A percentile compares a stretch with the other conserved stretches of the same genome.
phyloP scores from a whole-genome alignment of 2,797 vertebrate genomes.

The Malurus splendens region DNA sequence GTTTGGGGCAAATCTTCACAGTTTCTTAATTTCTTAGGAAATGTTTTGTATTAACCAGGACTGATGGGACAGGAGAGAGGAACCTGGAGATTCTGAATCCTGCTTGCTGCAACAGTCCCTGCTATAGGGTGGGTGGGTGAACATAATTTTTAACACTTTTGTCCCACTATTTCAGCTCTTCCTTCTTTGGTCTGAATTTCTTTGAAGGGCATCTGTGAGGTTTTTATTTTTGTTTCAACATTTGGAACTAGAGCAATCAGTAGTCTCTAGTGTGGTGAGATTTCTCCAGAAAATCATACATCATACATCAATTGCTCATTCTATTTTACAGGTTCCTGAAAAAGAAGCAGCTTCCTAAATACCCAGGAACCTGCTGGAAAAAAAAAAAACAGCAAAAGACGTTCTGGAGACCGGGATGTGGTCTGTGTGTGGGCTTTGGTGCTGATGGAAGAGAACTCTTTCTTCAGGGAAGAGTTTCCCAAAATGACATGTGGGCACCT shows the following conservation, averaged over 20 bases:
- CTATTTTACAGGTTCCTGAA: not conserved
- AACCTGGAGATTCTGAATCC: not conserved
- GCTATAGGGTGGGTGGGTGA: not conserved
- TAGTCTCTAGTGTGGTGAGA: not conserved
- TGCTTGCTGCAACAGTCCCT: not conserved
- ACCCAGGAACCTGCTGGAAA: not conserved
- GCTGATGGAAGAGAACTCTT: not conserved
- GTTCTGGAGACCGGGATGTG: not conserved
- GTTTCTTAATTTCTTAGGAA: not conserved
- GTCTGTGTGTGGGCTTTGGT: not conserved
- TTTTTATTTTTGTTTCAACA: not conserved
- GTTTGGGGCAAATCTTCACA: not conserved
- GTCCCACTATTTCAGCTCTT: not conserved
- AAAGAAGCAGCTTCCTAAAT: not conserved
- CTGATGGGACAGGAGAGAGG: not conserved
- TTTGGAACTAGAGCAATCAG: not conserved
- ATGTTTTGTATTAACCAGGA: not conserved
- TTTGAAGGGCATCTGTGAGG: not conserved
- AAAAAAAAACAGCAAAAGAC: not conserved
- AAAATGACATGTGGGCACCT: accelerated
- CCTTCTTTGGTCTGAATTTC: not conserved
- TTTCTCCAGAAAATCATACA: not conserved
- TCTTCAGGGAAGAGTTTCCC: not conserved
- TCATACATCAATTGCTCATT: not conserved
- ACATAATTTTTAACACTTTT: not conserved